Evolutionary conservation across 2,888 invertebrate genomes (phyloP), one percentile per base, ranked within the genome.

Genomic region (Cartodere bifasciata): DNA sequence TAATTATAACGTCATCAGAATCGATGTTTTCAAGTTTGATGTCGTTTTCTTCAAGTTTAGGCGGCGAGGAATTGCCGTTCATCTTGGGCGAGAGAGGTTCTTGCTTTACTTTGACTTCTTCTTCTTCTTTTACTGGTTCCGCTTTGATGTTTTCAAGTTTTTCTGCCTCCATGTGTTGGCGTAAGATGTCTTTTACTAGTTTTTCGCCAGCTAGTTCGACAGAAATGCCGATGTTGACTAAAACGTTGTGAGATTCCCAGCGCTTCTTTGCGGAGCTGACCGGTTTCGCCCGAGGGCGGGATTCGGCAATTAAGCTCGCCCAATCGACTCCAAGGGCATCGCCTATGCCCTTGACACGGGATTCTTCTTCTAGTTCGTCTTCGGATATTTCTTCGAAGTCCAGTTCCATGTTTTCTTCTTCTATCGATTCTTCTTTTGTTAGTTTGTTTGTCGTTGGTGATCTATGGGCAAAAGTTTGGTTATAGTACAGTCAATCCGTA

Each of bases 241-340:
- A 68, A 14, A 91, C 73, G 35, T 78, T 73, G 55, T 78, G 78
- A 4, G 85, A 78, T 45, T 76, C 75, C 82, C 86, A 91, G 23
- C 81, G 73, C 41, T 79, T 73, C 38, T 86, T 73, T 2, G 80
- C 67, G 5, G 58, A 56, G 4, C 68, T 64, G n/a, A 58, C 55
- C 37, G 67, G 68, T 42, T 59, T 61, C 2, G 49, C 45, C 23
- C 68, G 64, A 2, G 68, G 67, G 17, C 72, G 68, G 4, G 82
- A 80, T 58, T 86, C 85, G 2, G 81, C 81, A 1, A 86, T 80
- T 25, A 92, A 65, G 53, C 86, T 86, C 7, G 86, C 82, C 91
- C 91, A 91, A 59, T 92, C 90, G 2, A 92, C 90, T n/a, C 90
- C 90, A 15, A 92, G 62, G n/a, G 87, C 87, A 59, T 91, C 90